Base-by-base conservation (phyloP, 2,113 vertebrate species). In the Globicephala melas region DNA sequence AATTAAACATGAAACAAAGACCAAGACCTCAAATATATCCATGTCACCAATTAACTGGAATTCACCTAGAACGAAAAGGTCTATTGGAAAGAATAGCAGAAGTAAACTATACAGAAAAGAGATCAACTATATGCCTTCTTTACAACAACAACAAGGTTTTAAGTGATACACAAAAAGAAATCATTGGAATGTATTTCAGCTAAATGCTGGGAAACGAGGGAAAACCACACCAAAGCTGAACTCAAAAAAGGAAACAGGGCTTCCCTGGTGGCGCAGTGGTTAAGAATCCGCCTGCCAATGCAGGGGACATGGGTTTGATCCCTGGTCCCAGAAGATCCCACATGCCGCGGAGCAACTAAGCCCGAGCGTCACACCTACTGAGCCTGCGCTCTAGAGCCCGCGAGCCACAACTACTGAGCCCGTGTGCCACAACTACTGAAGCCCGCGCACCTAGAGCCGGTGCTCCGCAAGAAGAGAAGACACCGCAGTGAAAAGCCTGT, bases 1-100 rank as follows among this genome's bases (percentile, higher is more conserved):
- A 79, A 58, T 65, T 68, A 65, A 95, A 74, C 41, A 65, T 13
- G 25, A 96, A 74, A 94, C 31, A 62, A 58, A 21, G 47, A 68
- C 65, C 14, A 84, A 70, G 65, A 62, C 23, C 20, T 97, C 44
- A 50, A 70, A 73, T 11, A 38, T 7, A 38, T 14, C 13, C 17
- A 28, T 2, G 14, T 62, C 36, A 50, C 58, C 62, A 88, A 38
- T 33, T 33, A 62, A 63, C 6, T 23, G 25, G 44, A 53, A 38
- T 50, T 65, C 62, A 53, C 63, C 25, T 11, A 10, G 20, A 74
- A 17, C 63, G 70, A 63, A 90, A 74, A 67, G 21, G 38, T 23
- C 38, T 26, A 0, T 38, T 79, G 65, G 31, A 31, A 88, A 71
- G 20, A 79, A 23, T 6, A n/a, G 53, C 8, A 9, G 31, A 83